Evolutionary conservation across 2,888 invertebrate genomes (phyloP).

Genomic region (Antitype chi): DNA sequence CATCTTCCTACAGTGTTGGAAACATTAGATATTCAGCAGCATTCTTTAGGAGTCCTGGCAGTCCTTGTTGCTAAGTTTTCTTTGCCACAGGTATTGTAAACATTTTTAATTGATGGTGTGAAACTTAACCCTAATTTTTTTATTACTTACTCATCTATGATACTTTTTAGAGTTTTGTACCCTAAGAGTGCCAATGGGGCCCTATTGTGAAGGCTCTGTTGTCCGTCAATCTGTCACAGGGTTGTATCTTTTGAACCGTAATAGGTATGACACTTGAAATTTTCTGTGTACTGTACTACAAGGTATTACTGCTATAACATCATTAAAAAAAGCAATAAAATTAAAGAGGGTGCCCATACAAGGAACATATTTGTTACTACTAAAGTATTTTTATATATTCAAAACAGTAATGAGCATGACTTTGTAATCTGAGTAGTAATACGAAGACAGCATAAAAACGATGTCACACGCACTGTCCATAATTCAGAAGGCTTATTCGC

Average conservation of each 20-base stretch:
- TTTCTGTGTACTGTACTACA: too few species aligned
- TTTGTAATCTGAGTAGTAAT: too few species aligned
- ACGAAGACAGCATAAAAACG: neutral
- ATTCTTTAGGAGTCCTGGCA: conserved; percentile 96
- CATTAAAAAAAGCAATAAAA: neutral
- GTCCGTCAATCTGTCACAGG: neutral
- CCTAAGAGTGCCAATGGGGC: neutral
- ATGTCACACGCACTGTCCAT: too few species aligned
- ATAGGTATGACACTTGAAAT: too few species aligned
- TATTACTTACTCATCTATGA: neutral
- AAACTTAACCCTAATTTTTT: too few species aligned
- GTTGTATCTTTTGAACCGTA: neutral
- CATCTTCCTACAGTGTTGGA: conserved; percentile 97
- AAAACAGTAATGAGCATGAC: neutral
- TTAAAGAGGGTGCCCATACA: too few species aligned
- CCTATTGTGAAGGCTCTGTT: too few species aligned
- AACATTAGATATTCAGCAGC: conserved; percentile 97
- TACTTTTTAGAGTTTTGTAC: neutral
- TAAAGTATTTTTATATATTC: neutral
- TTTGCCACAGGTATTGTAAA: conserved; percentile 85
- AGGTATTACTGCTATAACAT: neutral
- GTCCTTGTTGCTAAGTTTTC: conserved; percentile 96
- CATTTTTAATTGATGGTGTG: too few species aligned
- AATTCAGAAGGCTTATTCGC: neutral
- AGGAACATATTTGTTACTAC: too few species aligned